Conservation (phyloP, 1,140 invertebrate genomes). For the Campoletis sonorensis region DNA sequence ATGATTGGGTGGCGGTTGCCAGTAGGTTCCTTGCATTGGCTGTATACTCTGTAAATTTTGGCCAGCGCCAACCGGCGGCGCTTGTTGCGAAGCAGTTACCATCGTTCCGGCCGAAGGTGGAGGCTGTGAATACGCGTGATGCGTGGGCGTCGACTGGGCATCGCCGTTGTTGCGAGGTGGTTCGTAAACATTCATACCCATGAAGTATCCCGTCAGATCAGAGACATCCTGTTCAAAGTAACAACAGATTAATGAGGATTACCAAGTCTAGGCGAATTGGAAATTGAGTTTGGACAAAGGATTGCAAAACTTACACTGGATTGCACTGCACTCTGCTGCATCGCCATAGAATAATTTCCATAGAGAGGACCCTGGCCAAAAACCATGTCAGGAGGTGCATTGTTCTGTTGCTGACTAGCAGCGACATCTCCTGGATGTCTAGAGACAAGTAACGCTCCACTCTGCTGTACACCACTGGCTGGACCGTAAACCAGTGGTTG, state of each 20-base stretch:
- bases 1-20: conserved; percentile 68
- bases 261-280: background rate
- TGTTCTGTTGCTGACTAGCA: conserved; percentile 51
- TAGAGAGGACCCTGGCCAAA: conserved; percentile 71
- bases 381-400: conserved; percentile 64
- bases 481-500: conserved; percentile 55
- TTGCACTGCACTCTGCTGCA: conserved; percentile 63
- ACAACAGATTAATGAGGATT: background rate
- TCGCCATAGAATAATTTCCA: conserved; percentile 70
- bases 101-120: conserved; percentile 54
- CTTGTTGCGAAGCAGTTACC: conserved; percentile 28
- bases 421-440: conserved; percentile 34
- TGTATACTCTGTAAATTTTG: conserved; percentile 62
- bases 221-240: conserved; percentile 64
- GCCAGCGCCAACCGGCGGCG: conserved; percentile 4
- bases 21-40: conserved; percentile 69
- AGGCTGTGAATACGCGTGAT: conserved; percentile 66
- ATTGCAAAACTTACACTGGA: conserved; percentile 57
- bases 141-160: conserved; percentile 64
- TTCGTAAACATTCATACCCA: conserved; percentile 74
- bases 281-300: background rate
- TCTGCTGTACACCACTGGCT: conserved; percentile 23
- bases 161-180: conserved; percentile 65
- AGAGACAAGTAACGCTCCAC: conserved; percentile 14
- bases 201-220: conserved; percentile 72